Evolutionary conservation across 2,113 vertebrate genomes (phyloP).

Genomic region (Candoia aspera): DNA sequence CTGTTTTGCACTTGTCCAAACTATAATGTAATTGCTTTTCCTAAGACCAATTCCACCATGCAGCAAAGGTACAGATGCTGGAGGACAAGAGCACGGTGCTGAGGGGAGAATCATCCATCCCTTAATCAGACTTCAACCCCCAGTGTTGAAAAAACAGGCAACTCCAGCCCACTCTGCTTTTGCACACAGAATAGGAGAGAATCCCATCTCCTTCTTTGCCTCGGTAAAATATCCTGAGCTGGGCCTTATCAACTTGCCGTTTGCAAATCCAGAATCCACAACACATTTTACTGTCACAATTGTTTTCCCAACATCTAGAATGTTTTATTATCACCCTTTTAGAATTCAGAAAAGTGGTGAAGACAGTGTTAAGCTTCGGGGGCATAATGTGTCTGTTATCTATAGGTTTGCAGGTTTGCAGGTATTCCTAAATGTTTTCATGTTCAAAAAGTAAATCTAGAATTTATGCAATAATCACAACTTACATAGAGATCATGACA

Average conservation of each 20-base stretch:
- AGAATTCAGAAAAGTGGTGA: neutral
- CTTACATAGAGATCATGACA: constrained; percentile 40
- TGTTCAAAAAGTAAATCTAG: neutral
- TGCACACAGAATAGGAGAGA: neutral
- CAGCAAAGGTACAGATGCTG: neutral
- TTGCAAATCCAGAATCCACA: neutral
- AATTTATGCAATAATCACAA: constrained; percentile 23
- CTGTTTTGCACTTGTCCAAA: neutral
- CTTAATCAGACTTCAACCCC: neutral
- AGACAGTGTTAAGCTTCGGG: neutral
- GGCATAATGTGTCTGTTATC: neutral
- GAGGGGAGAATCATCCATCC: neutral
- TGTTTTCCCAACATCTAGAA: neutral
- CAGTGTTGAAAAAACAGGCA: neutral
- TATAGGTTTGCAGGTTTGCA: neutral
- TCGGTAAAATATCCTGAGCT: neutral
- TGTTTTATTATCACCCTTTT: neutral
- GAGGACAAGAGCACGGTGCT: neutral
- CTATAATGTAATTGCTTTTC: neutral
- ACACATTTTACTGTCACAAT: neutral
- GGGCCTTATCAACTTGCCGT: neutral
- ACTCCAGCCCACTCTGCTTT: neutral
- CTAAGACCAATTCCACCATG: neutral
- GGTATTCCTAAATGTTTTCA: neutral
- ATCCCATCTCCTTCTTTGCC: neutral